Percentiles rank a stretch among this genome's conserved stretches.
These are phyloP conservation scores for Subacronicta megacephala DNA, from an alignment of 2,888 invertebrate species.

Conservation along the genomic window DNA sequence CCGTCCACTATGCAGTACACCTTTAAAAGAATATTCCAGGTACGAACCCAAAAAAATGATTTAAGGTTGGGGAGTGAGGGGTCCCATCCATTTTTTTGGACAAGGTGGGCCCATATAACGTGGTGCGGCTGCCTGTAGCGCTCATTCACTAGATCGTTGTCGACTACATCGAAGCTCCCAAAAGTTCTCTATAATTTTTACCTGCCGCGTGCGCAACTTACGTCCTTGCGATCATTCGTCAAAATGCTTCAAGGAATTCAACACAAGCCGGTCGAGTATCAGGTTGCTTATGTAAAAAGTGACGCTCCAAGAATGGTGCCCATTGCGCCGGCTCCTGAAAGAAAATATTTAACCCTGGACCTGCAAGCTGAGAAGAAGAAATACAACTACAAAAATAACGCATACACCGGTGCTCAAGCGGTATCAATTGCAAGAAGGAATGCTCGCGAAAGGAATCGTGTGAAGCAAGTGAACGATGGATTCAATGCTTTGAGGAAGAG, in stretches of 20 bases:
- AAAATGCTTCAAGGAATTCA: slow-evolving; percentile 73
- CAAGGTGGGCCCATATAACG: slow-evolving; percentile 79
- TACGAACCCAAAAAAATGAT: slow-evolving; percentile 77
- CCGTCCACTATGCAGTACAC: slow-evolving; percentile 63
- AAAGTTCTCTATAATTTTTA: slow-evolving; percentile 51
- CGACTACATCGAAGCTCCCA: slow-evolving; percentile 67
- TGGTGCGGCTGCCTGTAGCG: slow-evolving; percentile 66
- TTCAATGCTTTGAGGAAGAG: slow-evolving; percentile 96
- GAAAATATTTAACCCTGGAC: slow-evolving; percentile 69
- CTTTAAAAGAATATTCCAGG: slow-evolving; percentile 77
- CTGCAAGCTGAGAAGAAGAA: slow-evolving; percentile 83
- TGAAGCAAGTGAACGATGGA: slow-evolving; percentile 98
- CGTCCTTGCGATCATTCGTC: slow-evolving; percentile 27
- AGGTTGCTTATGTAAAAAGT: slow-evolving; percentile 57
- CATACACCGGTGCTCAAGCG: slow-evolving; percentile 91
- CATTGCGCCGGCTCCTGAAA: slow-evolving; percentile 88
- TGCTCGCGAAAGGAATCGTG: slow-evolving; percentile 98
- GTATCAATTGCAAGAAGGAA: slow-evolving; percentile 97
- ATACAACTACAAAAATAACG: slow-evolving; percentile 91
- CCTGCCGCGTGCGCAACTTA: slow-evolving; percentile 55
- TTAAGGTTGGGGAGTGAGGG: slow-evolving; percentile 78
- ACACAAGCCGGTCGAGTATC: slow-evolving; percentile 60
- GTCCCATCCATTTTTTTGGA: slow-evolving; percentile 81
- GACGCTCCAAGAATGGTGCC: slow-evolving; percentile 80
- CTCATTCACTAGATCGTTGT: slow-evolving; percentile 79